Evolutionary conservation across 23 tunicate genomes (phyloP).

Genomic region (Halocynthia aurantium): DNA sequence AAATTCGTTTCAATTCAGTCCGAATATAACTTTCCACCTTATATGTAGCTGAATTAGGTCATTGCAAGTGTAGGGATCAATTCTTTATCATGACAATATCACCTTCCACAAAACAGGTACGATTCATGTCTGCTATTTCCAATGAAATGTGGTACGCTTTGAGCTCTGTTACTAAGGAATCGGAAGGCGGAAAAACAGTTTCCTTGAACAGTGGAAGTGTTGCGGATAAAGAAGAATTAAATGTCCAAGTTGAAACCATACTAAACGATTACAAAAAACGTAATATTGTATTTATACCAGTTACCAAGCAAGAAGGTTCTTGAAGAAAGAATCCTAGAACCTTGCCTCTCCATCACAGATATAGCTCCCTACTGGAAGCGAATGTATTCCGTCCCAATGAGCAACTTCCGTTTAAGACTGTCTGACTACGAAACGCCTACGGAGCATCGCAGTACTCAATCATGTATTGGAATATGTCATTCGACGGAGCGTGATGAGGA

Average conservation of each 20-base stretch:
- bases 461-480: slow-evolving; percentile 7
- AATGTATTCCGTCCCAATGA: slow-evolving; percentile 5
- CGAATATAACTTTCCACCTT: background rate
- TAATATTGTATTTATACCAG: background rate
- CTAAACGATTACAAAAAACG: slow-evolving; percentile 1
- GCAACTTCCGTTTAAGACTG: background rate
- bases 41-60: background rate
- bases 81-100: background rate
- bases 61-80: background rate
- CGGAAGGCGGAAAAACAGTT: background rate
- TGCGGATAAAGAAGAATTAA: slow-evolving; percentile 6
- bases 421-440: slow-evolving; percentile 7
- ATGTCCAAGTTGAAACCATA: background rate
- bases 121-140: slow-evolving; percentile 1
- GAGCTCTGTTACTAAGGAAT: background rate
- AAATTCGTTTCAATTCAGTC: background rate
- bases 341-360: background rate
- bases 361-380: slow-evolving; percentile 5
- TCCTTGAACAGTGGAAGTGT: background rate
- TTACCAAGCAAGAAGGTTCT: background rate
- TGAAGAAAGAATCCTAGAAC: background rate
- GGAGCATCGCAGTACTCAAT: background rate
- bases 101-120: background rate
- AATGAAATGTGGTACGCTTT: slow-evolving; percentile 12
- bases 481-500: slow-evolving; percentile 2